phyloP scores from a whole-genome alignment of 2,888 invertebrate species.

The Yponomeuta malinellus region DNA sequence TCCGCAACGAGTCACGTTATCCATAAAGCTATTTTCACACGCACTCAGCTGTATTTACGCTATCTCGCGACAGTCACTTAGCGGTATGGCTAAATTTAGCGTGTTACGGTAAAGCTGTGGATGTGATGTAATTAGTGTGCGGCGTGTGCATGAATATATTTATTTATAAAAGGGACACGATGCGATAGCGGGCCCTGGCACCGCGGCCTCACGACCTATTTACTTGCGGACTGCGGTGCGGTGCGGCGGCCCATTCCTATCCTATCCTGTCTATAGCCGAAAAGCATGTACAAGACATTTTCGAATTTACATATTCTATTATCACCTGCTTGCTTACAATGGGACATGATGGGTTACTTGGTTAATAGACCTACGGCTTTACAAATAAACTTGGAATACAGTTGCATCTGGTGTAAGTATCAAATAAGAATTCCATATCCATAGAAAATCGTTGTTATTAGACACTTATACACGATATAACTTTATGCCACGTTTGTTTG shows the following conservation, averaged over 20 bases:
- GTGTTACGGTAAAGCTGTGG: constrained; percentile 18
- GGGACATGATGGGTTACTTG: too few species aligned
- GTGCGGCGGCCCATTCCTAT: not conserved
- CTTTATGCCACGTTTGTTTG: too few species aligned
- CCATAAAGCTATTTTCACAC: not conserved
- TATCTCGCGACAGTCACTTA: not conserved
- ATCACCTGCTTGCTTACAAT: too few species aligned
- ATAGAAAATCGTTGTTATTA: too few species aligned
- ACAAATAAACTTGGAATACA: too few species aligned
- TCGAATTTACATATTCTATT: not conserved
- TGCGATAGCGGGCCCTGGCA: constrained; percentile 39
- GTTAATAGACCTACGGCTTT: too few species aligned
- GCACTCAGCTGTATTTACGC: not conserved
- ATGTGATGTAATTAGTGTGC: constrained; percentile 40
- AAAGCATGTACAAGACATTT: not conserved
- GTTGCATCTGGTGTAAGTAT: too few species aligned
- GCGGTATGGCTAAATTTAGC: constrained; percentile 7
- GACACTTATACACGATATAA: too few species aligned
- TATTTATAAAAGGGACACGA: constrained; percentile 43
- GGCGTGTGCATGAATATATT: constrained; percentile 49
- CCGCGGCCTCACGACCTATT: constrained; percentile 48
- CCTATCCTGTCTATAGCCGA: not conserved
- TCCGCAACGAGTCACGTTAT: not conserved
- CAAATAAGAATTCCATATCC: too few species aligned
- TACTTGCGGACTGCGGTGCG: constrained; percentile 9